These are phyloP conservation scores for Leptinotarsa texana DNA, from an alignment of 1,140 invertebrate genomes.

Conservation along the genomic window DNA sequence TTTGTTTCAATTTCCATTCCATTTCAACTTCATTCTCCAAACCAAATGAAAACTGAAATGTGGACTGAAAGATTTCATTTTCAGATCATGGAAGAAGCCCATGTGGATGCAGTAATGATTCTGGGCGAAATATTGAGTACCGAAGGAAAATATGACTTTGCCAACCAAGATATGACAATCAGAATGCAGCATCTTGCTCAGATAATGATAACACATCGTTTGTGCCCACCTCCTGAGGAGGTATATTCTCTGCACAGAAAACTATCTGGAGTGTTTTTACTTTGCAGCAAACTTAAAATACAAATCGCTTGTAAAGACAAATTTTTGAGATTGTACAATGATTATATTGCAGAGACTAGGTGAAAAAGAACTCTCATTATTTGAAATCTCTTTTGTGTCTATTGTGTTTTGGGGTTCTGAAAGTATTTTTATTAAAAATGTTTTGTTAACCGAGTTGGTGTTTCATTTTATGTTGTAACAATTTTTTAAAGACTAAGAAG, in stretches of 20 bases:
- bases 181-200: slow-evolving; percentile 86
- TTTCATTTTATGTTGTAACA: not conserved
- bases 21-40: too few relatives aligned
- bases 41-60: too few relatives aligned
- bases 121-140: slow-evolving; percentile 89
- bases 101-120: slow-evolving; percentile 94
- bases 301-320: slow-evolving; percentile 83
- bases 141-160: slow-evolving; percentile 84
- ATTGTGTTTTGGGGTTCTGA: not conserved
- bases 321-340: slow-evolving; percentile 80
- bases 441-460: not conserved
- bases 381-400: not conserved
- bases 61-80: not conserved
- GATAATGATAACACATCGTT: slow-evolving; percentile 89
- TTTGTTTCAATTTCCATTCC: too few relatives aligned
- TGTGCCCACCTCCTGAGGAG: slow-evolving; percentile 97
- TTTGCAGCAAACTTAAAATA: slow-evolving; percentile 90
- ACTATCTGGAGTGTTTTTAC: slow-evolving; percentile 93
- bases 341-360: slow-evolving; percentile 59
- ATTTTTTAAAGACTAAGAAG: too few relatives aligned
- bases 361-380: not conserved
- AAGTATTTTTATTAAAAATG: not conserved
- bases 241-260: slow-evolving; percentile 98
- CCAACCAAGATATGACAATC: slow-evolving; percentile 74
- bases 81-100: slow-evolving; percentile 90